phyloP scores from a whole-genome alignment of 2,888 invertebrate species.

The Agriopis marginaria region DNA sequence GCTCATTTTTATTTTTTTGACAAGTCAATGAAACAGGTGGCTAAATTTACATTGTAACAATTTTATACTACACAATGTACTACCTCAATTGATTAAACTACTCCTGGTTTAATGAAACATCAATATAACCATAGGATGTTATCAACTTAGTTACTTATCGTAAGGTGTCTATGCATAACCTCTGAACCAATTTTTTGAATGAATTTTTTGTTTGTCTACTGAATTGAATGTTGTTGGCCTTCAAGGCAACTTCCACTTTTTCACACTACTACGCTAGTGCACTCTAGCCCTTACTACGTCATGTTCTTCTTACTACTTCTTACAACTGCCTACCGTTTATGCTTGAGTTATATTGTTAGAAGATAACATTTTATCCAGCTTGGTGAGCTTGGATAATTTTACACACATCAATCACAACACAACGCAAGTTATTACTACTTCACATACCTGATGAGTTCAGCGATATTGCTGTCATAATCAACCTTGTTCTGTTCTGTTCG shows the following conservation, averaged over 20 bases:
- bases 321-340: too few species aligned
- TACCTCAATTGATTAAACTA: not conserved
- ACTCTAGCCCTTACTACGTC: conserved; percentile 27
- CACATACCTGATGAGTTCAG: conserved; percentile 55
- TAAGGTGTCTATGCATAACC: not conserved
- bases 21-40: too few species aligned
- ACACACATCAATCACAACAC: conserved; percentile 18
- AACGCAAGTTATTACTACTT: conserved; percentile 33
- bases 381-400: not conserved
- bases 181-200: conserved; percentile 5
- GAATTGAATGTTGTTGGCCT: conserved; percentile 35
- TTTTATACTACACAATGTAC: not conserved
- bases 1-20: not conserved
- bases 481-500: too few species aligned
- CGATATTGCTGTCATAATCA: conserved; percentile 45
- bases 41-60: not conserved
- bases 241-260: conserved; percentile 32
- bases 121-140: not conserved
- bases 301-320: not conserved
- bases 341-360: not conserved
- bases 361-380: not conserved
- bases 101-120: not conserved
- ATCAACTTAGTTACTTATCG: not conserved
- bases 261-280: conserved; percentile 1
- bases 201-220: not conserved